Evolutionary conservation across 1,140 invertebrate species (phyloP), one percentile per base, ranked within the genome.

Genomic region (Drosophila micromelanica): DNA sequence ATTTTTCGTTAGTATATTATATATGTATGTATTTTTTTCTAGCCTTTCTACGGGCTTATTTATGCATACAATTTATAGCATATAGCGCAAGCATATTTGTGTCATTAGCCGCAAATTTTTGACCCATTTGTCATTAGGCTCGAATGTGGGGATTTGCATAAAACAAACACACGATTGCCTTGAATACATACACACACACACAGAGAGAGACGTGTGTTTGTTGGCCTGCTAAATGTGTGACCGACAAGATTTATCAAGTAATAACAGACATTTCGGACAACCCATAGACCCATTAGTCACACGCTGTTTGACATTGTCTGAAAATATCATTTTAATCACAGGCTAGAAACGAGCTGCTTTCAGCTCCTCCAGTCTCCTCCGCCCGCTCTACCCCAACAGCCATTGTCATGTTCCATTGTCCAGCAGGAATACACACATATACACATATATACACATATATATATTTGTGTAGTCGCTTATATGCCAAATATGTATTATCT

Each of bases 191-290:
- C 54, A 43, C 43, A 32, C 15, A 43, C 32, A 32, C 17, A 17
- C 17, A 17, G 17, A 17, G 17, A 17, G 17, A 17, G 17, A 17
- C 17, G 17, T 17, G 17, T 35, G 35, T 51, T 20, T 65, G 60
- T 43, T 67, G 42, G 61, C 35, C 74, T 80, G 59, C 82, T 80
- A 78, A 78, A 81, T 82, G 84, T 89, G 82, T 87, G 84, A 82
- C 79, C 84, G 84, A 89, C 82, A 87, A 87, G 82, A 87, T 87
- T 87, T 87, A 87, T 87, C 82, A 87, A 87, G 82, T 89, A 87
- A 87, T 87, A 87, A 89, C 82, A 87, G 84, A 87, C 82, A 82
- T 87, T 87, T 87, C 79, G 84, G 82, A 87, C 82, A 87, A 87
- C 82, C 82, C 82, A 87, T 84, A 87, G 84, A 89, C 82, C 84